Conservation (phyloP, 1,140 invertebrate species). For the Bombus vancouverensis region DNA sequence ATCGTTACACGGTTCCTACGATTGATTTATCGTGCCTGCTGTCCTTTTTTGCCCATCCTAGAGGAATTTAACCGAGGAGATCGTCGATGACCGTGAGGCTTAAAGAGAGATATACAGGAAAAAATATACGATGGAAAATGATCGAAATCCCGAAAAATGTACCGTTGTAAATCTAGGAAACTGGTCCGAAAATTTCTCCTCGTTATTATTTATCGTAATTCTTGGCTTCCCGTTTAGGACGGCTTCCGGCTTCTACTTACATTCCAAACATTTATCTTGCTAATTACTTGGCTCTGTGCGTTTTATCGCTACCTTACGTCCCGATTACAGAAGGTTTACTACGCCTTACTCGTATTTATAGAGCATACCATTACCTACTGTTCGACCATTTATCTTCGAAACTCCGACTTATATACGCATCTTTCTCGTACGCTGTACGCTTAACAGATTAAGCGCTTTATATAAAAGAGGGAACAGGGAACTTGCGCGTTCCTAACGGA, state of each 20-base stretch:
- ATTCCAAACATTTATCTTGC: no score
- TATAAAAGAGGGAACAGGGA: background rate
- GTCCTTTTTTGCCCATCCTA: background rate
- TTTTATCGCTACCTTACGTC: no score
- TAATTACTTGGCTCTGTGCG: no score
- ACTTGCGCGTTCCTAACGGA: background rate
- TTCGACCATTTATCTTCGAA: background rate
- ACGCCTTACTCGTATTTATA: background rate
- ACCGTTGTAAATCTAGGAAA: background rate
- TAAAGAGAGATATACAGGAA: no score
- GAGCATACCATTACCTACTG: no score
- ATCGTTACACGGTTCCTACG: background rate
- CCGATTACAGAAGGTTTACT: no score
- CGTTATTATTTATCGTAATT: background rate
- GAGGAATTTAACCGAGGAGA: no score
- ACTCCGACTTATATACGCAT: background rate
- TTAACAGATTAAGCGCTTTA: background rate
- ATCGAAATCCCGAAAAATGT: background rate
- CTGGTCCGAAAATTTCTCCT: no score
- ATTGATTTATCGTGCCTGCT: constrained; percentile 1
- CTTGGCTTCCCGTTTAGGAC: background rate
- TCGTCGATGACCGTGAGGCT: no score
- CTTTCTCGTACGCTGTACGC: background rate
- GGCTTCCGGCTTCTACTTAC: no score
- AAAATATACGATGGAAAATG: no score